Base-by-base conservation (phyloP, 2,113 vertebrate genomes). In the Cygnus atratus region DNA sequence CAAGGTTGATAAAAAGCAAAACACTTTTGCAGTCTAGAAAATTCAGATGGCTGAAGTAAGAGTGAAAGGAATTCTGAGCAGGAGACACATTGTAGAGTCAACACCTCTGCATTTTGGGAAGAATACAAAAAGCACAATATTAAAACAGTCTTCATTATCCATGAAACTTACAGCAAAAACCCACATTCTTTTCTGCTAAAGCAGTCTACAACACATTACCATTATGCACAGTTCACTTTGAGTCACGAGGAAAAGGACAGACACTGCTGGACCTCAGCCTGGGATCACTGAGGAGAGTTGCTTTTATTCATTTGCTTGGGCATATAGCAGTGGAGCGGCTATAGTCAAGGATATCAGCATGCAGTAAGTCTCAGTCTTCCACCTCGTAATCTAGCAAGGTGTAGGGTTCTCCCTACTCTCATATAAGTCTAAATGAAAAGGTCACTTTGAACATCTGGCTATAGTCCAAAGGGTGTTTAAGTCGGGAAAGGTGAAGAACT, bases 291-390 rank as follows among this genome's bases (percentile, higher is more conserved):
- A 29, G n/a, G 8, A 61, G 9, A 25, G 35, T 6, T 1, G 0
- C 13, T 15, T 41, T 57, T 58, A 29, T 58, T 20, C 46, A 3
- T 28, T 39, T n/a, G 33, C 46, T 46, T 13, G 14, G 72, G 8
- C 39, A 50, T 0, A 2, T 3, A 21, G 33, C 25, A n/a, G 2
- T 1, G 29, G 17, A 0, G 0, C 3, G 19, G 55, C 35, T 33
- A 26, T 5, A 37, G 15, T 8, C 1, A 0, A 33, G 44, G 26
- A 11, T 33, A 10, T 13, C 3, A 44, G 35, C 4, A 7, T 43
- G 12, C n/a, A 17, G 7, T 1, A 13, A 70, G 35, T 22, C 61
- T 57, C 6, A 0, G 3, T n/a, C 46, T 63, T 41, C 17, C n/a
- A 78, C 33, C 48, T 19, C 26, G 10, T 46, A 65, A 35, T 9